These are phyloP conservation scores for Chironomus striatipennis DNA, from an alignment of 1,140 invertebrate genomes.

Conservation along the genomic window DNA sequence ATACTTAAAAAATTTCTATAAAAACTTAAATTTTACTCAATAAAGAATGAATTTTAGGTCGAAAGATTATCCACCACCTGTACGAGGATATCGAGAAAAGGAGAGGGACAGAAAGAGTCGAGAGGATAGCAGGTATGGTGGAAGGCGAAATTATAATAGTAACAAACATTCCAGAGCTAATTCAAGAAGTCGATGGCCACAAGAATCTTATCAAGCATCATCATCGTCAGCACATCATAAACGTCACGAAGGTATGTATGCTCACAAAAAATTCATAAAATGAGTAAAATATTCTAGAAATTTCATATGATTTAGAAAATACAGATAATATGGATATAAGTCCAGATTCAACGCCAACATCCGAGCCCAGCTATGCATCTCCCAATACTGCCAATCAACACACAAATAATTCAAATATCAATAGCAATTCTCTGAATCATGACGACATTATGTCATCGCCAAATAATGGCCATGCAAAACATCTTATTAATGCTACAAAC, in stretches of 20 bases:
- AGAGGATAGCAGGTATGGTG: conserved; percentile 39
- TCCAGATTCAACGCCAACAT: conserved; percentile 72
- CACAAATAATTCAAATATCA: background rate
- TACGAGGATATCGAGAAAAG: conserved; percentile 40
- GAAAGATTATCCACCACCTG: conserved; percentile 34
- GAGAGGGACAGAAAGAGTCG: conserved; percentile 41
- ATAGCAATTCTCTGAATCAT: conserved; percentile 6
- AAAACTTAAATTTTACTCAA: conserved; percentile 22
- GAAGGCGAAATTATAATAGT: conserved; percentile 42
- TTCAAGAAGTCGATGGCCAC: conserved; percentile 41
- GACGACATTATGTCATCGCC: background rate
- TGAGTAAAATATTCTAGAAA: background rate
- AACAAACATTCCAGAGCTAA: conserved; percentile 67
- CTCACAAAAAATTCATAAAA: background rate
- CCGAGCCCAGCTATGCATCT: conserved; percentile 49
- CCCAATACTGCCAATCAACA: conserved; percentile 26
- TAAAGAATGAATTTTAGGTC: conserved; percentile 32
- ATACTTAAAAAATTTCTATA: too few relatives aligned
- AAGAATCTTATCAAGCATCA: conserved; percentile 35
- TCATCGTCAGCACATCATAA: conserved; percentile 31
- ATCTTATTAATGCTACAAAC: background rate
- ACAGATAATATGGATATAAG: conserved; percentile 77
- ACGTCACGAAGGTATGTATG: conserved; percentile 36
- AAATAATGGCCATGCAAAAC: background rate
- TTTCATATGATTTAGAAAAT: conserved; percentile 35